Base-by-base conservation (phyloP, 2,888 invertebrate species). In the Epinotia ramella region DNA sequence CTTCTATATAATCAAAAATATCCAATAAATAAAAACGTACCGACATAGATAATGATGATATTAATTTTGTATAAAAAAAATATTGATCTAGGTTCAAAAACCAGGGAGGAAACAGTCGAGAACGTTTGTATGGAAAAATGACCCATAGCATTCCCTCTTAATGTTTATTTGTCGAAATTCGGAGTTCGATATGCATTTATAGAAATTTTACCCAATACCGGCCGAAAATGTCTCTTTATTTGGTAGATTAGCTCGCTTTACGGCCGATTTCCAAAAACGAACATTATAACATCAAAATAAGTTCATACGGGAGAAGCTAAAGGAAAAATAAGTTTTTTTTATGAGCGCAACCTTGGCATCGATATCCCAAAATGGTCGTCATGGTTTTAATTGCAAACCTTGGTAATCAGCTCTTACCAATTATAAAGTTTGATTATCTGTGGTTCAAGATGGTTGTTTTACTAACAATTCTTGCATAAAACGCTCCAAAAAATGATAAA, bases 301-400 rank as follows among this genome's bases (percentile, higher is more conserved):
- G 40, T 71, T 16, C 24, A 40, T 65, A 72, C 16, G 44, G 18
- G 63, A 63, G 40, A 16, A 9, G 56, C 56, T 60, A 44, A 75
- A 59, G 49, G 57, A 40, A 60, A 62, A 66, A 60, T 44, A 59
- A 53, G 64, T 70, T 72, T 68, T 66, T 68, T 73, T 66, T 67
- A 67, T 53, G 46, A 40, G 9, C 53, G 9, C 53, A 73, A 59
- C 79, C 79, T 77, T 77, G 78, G 77, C 75, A 73, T 62, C 68
- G 40, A 77, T 79, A 56, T 28, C 73, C 71, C 46, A 76, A 66
- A 74, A 76, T 13, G 69, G 75, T 69, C 12, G 59, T 75, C 73
- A 77, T 77, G 62, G 59, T 70, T 69, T 76, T 76, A 77, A 73
- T 73, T 73, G 59, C 57, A 71, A 70, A 59, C 33, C 56, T 67